A percentile compares a stretch with the other conserved stretches of the same genome.
phyloP scores from a whole-genome alignment of 2,888 invertebrate species.

The Amitus sp. region DNA sequence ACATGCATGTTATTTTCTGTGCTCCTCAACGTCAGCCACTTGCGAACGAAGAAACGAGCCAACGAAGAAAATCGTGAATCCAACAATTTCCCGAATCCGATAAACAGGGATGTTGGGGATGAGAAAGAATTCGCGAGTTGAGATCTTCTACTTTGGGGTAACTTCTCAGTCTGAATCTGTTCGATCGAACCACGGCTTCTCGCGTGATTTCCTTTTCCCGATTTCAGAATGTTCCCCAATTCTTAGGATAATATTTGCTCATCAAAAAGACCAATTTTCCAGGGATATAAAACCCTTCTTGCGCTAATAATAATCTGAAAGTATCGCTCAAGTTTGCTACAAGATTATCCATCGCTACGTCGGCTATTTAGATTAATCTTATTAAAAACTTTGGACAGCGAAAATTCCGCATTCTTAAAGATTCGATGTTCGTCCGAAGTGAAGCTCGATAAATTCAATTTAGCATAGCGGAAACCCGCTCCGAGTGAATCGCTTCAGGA shows the following conservation, averaged over 20 bases:
- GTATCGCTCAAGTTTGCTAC: background rate
- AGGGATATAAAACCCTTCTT: background rate
- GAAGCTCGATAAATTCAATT: background rate
- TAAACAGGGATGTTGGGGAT: background rate
- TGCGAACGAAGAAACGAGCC: slow-evolving; percentile 11
- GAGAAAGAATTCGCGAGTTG: background rate
- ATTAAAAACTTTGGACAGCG: background rate
- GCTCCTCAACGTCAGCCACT: slow-evolving; percentile 12
- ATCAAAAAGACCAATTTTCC: background rate
- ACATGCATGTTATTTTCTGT: slow-evolving; percentile 43
- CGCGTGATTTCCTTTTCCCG: background rate
- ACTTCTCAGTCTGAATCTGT: no score
- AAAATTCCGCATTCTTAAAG: background rate
- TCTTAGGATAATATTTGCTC: background rate
- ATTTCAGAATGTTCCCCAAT: background rate
- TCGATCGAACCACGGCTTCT: no score
- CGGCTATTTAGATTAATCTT: slow-evolving; percentile 2
- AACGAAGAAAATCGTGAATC: slow-evolving; percentile 4
- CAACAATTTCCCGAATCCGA: background rate
- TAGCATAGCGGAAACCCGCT: background rate
- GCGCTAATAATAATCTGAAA: background rate
- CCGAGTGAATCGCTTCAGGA: background rate
- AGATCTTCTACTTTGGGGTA: background rate
- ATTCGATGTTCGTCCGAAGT: background rate
- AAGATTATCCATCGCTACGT: background rate